Evolutionary conservation across 1,140 invertebrate genomes (phyloP), one percentile per base, ranked within the genome.

Genomic region (Neelides sp.): DNA sequence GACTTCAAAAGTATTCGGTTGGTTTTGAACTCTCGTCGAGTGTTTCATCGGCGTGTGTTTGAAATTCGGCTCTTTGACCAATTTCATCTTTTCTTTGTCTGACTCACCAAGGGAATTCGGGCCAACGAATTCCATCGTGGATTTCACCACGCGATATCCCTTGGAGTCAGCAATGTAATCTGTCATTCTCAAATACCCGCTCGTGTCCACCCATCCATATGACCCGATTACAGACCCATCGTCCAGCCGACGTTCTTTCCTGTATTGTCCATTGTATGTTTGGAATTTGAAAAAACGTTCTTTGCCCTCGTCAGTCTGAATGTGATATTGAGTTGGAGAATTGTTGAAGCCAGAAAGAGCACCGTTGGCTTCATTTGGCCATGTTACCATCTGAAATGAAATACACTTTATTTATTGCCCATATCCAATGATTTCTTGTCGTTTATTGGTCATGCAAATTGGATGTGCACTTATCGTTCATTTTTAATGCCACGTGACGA

Each of bases 271-370:
- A 65, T 82, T 87, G 55, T 82, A 75, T 0, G 86, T 91, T 68
- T 89, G 85, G 65, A 82, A 90, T 49, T 82, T 75, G 59, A 65
- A 65, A 43, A 58, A 64, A 19, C 85, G 71, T 61, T 88, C 85
- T 0, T 81, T 80, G 20, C 85, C 85, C 67, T 87, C 85, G 64
- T 90, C 86, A n/a, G 84, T 89, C 68, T 89, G 86, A 59, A 89
- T 85, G 68, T 90, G 85, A 66, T 87, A 89, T 67, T 88, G 85
- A 0, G 73, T 74, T 7, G 75, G 74, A 53, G 70, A 66, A 17
- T 71, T 67, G 46, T 72, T 74, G 73, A 74, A 79, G 36, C 73
- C 74, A 22, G 59, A 61, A 35, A 61, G 30, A 23, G 58, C 53
- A 39, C 51, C 35, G 15, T 39, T 30, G 28, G n/a, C 7, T 8